A percentile compares a stretch with the other conserved stretches of the same genome.
Evolutionary conservation across 2,113 vertebrate species (phyloP).

Genomic region (Podarcis muralis): DNA sequence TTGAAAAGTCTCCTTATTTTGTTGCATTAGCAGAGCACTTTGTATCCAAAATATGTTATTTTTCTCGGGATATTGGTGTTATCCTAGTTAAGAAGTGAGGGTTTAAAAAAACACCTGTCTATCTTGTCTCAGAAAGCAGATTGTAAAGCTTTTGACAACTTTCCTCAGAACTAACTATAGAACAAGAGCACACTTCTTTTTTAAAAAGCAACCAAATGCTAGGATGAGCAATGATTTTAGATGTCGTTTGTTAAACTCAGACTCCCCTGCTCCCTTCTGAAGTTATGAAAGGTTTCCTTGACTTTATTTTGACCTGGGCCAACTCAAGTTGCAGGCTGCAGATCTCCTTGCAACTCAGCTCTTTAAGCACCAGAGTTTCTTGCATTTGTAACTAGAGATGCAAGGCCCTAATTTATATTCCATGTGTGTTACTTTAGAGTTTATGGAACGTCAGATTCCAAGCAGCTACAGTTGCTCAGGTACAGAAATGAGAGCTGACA

Average conservation of each 20-base stretch:
- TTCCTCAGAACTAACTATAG: background rate
- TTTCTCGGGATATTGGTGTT: background rate
- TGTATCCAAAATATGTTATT: background rate
- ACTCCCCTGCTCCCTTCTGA: background rate
- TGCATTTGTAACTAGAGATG: constrained; percentile 19
- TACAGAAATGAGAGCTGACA: constrained; percentile 1
- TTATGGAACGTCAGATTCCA: background rate
- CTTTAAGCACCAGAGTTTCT: background rate
- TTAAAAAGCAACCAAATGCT: too few relatives aligned
- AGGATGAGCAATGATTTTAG: background rate
- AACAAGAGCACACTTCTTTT: background rate
- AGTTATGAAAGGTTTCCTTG: background rate
- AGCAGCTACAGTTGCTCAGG: constrained; percentile 13
- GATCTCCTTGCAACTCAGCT: constrained; percentile 19
- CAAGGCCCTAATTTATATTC: constrained; percentile 16
- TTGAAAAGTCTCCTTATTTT: background rate
- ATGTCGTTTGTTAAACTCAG: background rate
- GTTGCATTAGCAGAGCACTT: background rate
- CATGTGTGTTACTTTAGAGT: constrained; percentile 16
- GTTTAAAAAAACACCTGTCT: background rate
- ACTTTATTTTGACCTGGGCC: background rate
- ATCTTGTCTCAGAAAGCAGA: background rate
- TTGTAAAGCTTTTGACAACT: background rate
- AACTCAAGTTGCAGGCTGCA: constrained; percentile 11
- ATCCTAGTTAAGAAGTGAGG: background rate